Evolutionary conservation across 2,797 vertebrate species (phyloP).

Genomic region (Kryptopterus vitreolus): DNA sequence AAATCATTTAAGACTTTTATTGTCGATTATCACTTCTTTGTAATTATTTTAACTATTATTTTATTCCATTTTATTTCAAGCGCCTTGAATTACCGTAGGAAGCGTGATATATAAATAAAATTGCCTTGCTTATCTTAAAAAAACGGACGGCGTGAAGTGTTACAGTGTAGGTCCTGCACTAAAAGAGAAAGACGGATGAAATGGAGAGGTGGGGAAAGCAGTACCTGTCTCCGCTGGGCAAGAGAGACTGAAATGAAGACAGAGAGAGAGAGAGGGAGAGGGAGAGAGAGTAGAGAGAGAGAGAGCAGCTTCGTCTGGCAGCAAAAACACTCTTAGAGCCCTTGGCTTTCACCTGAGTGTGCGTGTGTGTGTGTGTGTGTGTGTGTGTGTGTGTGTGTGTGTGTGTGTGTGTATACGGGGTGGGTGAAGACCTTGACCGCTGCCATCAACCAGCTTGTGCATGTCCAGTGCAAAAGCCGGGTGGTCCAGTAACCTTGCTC

Average conservation of each 20-base stretch:
- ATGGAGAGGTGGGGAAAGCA: conserved; percentile 20
- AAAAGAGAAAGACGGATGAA: conserved; percentile 20
- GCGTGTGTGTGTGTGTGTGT: background rate
- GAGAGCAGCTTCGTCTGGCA: conserved; percentile 69
- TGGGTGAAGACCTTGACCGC: conserved; percentile 71
- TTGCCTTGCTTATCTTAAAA: too few species aligned
- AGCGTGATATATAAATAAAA: too few species aligned
- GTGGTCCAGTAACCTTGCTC: conserved; percentile 69
- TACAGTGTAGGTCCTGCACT: background rate
- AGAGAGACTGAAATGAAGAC: background rate
- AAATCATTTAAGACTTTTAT: too few species aligned
- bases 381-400: background rate
- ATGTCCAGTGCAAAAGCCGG: conserved; percentile 60
- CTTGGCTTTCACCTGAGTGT: conserved; percentile 55
- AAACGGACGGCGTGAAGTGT: background rate
- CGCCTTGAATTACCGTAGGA: too few species aligned
- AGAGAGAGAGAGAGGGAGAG: background rate
- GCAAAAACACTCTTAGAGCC: conserved; percentile 57
- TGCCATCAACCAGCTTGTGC: conserved; percentile 58
- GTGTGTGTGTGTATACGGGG: conserved; percentile 50
- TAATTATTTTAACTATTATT: too few species aligned
- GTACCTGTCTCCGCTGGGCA: conserved; percentile 50
- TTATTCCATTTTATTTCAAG: too few species aligned
- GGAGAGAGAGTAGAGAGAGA: conserved; percentile 16
- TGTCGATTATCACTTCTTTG: too few species aligned